A percentile compares a stretch with the other conserved stretches of the same genome.
These are phyloP conservation scores for Antechinus flavipes DNA, from an alignment of 2,113 vertebrate species.

Conservation along the genomic window DNA sequence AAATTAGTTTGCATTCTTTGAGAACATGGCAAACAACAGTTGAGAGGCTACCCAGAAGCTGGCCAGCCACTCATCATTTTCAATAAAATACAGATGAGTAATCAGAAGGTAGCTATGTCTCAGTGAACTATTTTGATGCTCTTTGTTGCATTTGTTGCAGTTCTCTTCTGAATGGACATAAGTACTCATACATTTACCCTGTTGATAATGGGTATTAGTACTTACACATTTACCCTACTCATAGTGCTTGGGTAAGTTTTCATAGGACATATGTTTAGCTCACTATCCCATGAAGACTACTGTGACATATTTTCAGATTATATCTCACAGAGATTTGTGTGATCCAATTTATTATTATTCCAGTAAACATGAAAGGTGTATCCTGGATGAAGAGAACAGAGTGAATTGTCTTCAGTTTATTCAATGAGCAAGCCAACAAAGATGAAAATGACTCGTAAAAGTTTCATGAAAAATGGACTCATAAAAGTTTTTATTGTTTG, in stretches of 20 bases:
- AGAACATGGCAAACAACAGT: neutral
- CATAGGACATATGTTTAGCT: neutral
- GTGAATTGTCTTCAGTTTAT: neutral
- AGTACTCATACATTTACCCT: neutral
- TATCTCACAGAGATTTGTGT: neutral
- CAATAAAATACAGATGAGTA: neutral
- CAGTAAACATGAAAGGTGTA: neutral
- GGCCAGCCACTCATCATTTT: neutral
- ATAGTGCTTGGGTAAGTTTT: neutral
- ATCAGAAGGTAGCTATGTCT: neutral
- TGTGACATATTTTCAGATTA: neutral
- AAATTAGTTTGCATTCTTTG: neutral
- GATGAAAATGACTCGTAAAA: neutral
- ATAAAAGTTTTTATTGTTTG: conserved; percentile 31
- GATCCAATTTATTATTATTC: neutral
- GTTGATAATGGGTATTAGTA: too few relatives aligned
- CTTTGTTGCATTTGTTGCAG: neutral
- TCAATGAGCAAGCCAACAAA: neutral
- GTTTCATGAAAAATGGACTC: neutral
- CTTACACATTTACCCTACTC: neutral
- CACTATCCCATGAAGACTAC: neutral
- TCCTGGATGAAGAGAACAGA: neutral
- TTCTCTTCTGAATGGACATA: neutral
- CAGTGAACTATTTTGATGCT: neutral
- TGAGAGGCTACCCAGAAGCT: neutral